Evolutionary conservation across 1,140 invertebrate species (phyloP).

Genomic region (Lasioglossum baleicum): DNA sequence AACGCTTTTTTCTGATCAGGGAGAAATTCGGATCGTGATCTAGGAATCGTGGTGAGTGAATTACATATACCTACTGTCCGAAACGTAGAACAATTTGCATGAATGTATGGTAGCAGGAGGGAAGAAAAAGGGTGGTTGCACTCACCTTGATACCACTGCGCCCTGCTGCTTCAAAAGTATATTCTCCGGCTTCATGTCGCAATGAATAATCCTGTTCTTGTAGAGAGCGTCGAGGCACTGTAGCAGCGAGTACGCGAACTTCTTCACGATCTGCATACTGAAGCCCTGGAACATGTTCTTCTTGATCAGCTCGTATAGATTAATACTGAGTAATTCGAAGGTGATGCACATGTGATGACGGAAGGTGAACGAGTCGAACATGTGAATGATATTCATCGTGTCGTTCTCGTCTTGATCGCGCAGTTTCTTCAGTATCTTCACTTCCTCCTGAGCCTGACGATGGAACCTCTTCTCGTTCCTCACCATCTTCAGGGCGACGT

Average conservation of each 20-base stretch:
- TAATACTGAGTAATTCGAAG: constrained; percentile 98
- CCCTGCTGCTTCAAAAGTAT: constrained; percentile 99
- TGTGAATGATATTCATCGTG: constrained; percentile 99
- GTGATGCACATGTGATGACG: constrained; percentile 99
- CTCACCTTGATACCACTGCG: constrained; percentile 98
- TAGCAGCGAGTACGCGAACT: constrained; percentile 98
- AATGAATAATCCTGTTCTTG: constrained; percentile 99
- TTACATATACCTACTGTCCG: no score
- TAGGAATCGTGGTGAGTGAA: no score
- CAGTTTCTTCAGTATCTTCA: constrained; percentile 97
- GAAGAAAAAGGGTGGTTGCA: no score
- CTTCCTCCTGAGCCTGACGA: constrained; percentile 99
- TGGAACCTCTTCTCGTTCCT: constrained; percentile 99
- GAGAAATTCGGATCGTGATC: no score
- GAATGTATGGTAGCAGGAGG: no score
- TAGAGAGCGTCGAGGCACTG: constrained; percentile 98
- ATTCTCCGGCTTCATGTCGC: constrained; percentile 99
- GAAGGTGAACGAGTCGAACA: constrained; percentile 99
- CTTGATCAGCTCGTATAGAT: constrained; percentile 99
- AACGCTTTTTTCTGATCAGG: no score
- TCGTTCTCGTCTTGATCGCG: constrained; percentile 98
- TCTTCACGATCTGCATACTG: constrained; percentile 96
- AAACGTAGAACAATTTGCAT: no score
- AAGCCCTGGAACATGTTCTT: constrained; percentile 99
- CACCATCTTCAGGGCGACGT: constrained; percentile 98